Conservation (phyloP, 1,140 invertebrate genomes). For the Drosophila kohkoa region DNA sequence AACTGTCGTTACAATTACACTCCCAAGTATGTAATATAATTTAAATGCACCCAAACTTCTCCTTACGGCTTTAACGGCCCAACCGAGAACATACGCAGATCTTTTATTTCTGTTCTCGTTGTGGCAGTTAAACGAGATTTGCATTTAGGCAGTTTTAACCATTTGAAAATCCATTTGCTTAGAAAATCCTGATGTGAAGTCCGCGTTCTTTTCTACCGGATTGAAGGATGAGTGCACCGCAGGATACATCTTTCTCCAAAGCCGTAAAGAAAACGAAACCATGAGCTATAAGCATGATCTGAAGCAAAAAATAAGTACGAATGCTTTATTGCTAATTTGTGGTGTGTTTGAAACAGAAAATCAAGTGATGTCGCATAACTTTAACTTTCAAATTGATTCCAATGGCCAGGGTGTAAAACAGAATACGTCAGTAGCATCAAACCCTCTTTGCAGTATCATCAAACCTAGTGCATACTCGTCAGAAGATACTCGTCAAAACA, state of each 20-base stretch:
- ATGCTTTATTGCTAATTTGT: constrained; percentile 7
- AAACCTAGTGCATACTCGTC: no score
- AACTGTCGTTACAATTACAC: neutral
- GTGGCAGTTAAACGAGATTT: no score
- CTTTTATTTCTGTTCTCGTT: no score
- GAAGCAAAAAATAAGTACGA: neutral
- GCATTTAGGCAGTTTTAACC: no score
- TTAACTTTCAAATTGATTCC: constrained; percentile 8
- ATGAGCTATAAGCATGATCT: neutral
- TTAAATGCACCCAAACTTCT: neutral
- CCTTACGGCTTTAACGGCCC: no score
- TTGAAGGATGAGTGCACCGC: neutral
- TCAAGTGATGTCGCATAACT: neutral
- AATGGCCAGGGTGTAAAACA: neutral
- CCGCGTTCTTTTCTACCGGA: constrained; percentile 24
- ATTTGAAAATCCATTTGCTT: neutral
- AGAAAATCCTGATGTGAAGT: constrained; percentile 24
- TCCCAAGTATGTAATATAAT: constrained; percentile 1
- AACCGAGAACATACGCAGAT: no score
- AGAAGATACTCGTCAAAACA: neutral
- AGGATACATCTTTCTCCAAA: neutral
- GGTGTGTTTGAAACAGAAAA: constrained; percentile 11
- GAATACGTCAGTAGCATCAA: neutral
- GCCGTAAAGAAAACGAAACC: neutral
- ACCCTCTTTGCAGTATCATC: neutral